Base-by-base conservation (phyloP, 1,140 invertebrate species). In the Oreohelix idahoensis region DNA sequence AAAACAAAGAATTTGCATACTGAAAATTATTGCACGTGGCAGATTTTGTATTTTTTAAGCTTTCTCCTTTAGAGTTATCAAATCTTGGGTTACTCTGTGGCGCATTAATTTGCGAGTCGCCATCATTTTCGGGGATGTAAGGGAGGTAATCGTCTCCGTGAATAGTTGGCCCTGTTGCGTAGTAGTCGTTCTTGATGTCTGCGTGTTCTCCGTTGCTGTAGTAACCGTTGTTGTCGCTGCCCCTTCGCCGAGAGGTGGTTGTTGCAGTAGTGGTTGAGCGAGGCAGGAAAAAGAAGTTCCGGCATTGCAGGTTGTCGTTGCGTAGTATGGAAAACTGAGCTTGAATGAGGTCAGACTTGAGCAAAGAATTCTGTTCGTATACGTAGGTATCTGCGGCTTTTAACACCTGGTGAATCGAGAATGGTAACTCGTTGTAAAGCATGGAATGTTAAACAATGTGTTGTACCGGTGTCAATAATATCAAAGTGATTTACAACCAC, bases 281-380 rank as follows among this genome's bases (percentile, higher is more conserved):
- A 38, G 75, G 75, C 1, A 53, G 51, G 17, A 51, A 36, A 13
- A 77, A 38, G 32, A 51, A 53, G 15, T 53, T 49, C 0, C 42
- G 39, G 36, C 75, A 77, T 36, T 51, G 75, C 49, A 53, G 10
- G 75, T 77, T 77, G 49, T 77, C 51, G 49, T 36, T 77, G 1
- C 32, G 17, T 2, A 77, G 26, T 11, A 77, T 77, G 26, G 75
- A 53, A 36, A 77, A 77, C 39, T 51, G 75, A 0, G 75, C 75
- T 26, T 51, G 42, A 35, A 77, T 15, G 10, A 77, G 75, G 29
- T 53, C 49, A 5, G 75, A 77, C 36, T 77, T 77, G 2, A 53
- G 20, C 13, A 77, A 5, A 36, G 38, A 5, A 53, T 29, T 53
- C 17, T 49, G 29, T 26, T 51, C 75, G 49, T 39, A 77, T 11